Base-by-base conservation (phyloP, 1,140 invertebrate genomes). In the Holotrichia oblita region DNA sequence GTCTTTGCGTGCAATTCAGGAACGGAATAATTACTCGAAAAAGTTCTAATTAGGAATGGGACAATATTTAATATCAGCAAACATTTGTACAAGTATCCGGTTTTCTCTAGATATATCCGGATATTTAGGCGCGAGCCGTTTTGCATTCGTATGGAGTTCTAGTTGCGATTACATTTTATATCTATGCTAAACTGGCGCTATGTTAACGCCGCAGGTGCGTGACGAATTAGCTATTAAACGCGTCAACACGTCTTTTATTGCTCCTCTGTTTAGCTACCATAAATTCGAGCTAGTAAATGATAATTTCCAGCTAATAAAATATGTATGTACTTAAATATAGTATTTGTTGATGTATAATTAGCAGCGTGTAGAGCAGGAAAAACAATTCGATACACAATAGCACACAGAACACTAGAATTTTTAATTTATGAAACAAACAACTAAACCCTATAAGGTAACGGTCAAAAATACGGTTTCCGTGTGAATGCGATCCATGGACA, bases 171-270 rank as follows among this genome's bases (percentile, higher is more conserved):
- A 55, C 48, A 55, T 55, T 55, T 14, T 55, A 55, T 44, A 14
- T 9, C 10, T 14, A 14, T 44, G 42, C 7, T 44, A 14, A 44
- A 44, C 14, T 6, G 48, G n/a, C 48, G 48, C 48, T 55, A 55
- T 17, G 14, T 55, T 55, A 55, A 55, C 48, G 14, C 48, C 44
- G 14, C n/a, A 55, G 48, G 48, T 55, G 48, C 48, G 12, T 55
- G 48, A 55, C 14, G 48, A 48, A 55, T 55, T 55, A 55, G 6
- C 48, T 17, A 55, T 55, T 55, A 55, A 55, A 55, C 48, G 48
- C 48, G 48, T 55, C 48, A 55, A 55, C 48, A 17, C 14, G 48
- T 55, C 48, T 55, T 55, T 55, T 55, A 55, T 55, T 55, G 48
- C 48, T 17, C 48, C 48, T 55, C 48, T 55, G 48, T 10, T 55